phyloP scores from a whole-genome alignment of 2,113 vertebrate genomes.

The Larimichthys crocea region DNA sequence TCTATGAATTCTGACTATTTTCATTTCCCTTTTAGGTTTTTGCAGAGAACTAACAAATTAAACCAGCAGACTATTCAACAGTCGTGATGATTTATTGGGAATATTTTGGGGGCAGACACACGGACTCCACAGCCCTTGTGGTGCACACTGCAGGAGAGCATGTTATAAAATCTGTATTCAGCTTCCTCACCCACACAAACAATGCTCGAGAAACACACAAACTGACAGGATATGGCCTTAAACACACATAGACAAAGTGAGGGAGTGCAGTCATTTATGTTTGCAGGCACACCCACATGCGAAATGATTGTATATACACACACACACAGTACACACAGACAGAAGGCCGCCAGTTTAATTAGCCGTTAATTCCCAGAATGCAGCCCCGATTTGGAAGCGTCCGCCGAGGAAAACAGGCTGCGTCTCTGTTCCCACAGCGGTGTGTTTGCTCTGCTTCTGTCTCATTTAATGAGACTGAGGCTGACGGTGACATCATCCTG shows the following conservation, averaged over 20 bases:
- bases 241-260: conserved; percentile 15
- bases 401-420: conserved; percentile 11
- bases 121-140: neutral
- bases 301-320: conserved; percentile 24
- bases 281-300: conserved; percentile 39
- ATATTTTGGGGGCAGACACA: neutral
- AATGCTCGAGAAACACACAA: conserved; percentile 1
- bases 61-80: too few species aligned
- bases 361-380: conserved; percentile 35
- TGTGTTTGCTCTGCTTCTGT: conserved; percentile 12
- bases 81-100: neutral
- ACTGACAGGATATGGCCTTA: conserved; percentile 8
- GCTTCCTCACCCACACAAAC: neutral
- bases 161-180: neutral
- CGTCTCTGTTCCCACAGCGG: neutral
- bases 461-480: conserved; percentile 28
- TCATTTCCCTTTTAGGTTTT: too few species aligned
- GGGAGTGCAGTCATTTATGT: neutral
- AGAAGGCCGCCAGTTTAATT: conserved; percentile 50
- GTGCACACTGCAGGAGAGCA: neutral
- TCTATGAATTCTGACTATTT: too few species aligned
- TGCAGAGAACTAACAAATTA: too few species aligned
- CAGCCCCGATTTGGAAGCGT: conserved; percentile 10
- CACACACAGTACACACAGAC: conserved; percentile 44
- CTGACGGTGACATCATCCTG: neutral